A percentile compares a stretch with the other conserved stretches of the same genome.
Evolutionary conservation across 2,888 invertebrate species (phyloP).

Genomic region (Blera fallax): DNA sequence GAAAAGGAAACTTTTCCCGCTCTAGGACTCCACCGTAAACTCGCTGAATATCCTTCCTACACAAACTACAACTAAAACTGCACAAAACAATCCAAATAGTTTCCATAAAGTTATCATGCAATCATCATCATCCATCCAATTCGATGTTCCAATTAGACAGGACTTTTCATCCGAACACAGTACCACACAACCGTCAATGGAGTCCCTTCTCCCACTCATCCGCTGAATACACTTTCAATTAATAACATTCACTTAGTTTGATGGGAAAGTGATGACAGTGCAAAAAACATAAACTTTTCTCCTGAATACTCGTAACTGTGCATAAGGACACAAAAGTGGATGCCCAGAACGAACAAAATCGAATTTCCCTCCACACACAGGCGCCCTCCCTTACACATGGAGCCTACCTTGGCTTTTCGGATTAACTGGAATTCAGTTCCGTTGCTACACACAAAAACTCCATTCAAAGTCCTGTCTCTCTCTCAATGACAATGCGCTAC

Average conservation of each 20-base stretch:
- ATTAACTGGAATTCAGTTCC: neutral
- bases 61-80: neutral
- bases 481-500: constrained; percentile 14
- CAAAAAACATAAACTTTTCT: constrained; percentile 17
- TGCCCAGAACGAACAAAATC: neutral
- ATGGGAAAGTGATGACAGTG: constrained; percentile 29
- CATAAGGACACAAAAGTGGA: neutral
- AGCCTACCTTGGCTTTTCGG: neutral
- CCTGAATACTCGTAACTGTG: neutral
- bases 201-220: neutral
- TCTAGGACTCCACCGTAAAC: neutral
- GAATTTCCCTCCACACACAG: neutral
- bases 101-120: constrained; percentile 21
- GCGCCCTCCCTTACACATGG: neutral
- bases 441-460: neutral
- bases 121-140: neutral
- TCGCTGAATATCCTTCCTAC: neutral
- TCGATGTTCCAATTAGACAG: constrained; percentile 4
- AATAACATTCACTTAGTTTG: constrained; percentile 4
- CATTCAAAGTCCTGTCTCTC: neutral
- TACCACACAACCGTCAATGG: neutral
- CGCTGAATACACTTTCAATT: constrained; percentile 45
- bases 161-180: neutral
- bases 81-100: neutral
- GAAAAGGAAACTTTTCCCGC: neutral